These are phyloP conservation scores for Idaea biselata DNA, from an alignment of 2,888 invertebrate genomes.

Conservation along the genomic window DNA sequence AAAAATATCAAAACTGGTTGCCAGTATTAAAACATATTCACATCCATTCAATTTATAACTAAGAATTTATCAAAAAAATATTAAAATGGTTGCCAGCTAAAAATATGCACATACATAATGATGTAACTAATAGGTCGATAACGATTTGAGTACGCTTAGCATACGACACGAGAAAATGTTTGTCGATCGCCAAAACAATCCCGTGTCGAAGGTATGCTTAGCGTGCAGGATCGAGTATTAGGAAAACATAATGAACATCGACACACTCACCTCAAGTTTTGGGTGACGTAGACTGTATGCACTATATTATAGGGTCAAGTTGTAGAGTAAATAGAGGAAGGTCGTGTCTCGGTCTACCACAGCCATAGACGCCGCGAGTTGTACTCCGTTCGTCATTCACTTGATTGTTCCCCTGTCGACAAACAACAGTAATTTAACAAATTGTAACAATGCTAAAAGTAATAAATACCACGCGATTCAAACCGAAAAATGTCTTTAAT, in stretches of 20 bases:
- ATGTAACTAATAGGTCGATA: no score
- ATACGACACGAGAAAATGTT: not conserved
- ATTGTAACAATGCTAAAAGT: no score
- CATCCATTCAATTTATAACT: not conserved
- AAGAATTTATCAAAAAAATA: not conserved
- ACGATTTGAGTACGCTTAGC: no score
- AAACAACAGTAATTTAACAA: not conserved
- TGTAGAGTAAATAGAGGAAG: not conserved
- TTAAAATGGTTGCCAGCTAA: not conserved
- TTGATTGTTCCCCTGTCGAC: slow-evolving; percentile 61
- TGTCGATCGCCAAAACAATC: not conserved
- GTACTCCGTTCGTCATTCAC: slow-evolving; percentile 60
- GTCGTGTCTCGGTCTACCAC: slow-evolving; percentile 45
- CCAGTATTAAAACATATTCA: no score
- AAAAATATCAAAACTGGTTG: no score
- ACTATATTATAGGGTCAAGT: slow-evolving; percentile 18
- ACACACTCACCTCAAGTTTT: not conserved
- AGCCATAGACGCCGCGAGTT: slow-evolving; percentile 53
- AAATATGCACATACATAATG: not conserved
- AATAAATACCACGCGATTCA: no score
- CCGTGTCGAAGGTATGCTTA: no score
- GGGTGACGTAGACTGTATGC: not conserved
- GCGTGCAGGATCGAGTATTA: not conserved
- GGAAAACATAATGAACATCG: not conserved
- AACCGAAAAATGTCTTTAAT: no score